These are phyloP conservation scores for Pangasius larnaudii DNA, from an alignment of 2,797 vertebrate genomes.

Conservation along the genomic window DNA sequence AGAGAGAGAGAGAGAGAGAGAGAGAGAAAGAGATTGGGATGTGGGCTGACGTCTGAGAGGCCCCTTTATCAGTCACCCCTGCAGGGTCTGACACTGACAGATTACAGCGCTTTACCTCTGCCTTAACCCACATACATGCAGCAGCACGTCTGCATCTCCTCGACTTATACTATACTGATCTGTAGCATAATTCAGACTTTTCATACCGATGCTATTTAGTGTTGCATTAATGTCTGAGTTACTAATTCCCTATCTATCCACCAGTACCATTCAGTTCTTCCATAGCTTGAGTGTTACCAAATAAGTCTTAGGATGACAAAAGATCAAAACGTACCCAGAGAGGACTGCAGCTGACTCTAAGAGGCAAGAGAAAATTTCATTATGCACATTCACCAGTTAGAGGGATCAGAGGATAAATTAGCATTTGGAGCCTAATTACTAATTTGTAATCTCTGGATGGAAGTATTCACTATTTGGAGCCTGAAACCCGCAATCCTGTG, in stretches of 20 bases:
- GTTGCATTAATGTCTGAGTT: neutral
- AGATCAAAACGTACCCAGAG: neutral
- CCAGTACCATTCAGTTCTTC: neutral
- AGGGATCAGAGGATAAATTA: neutral
- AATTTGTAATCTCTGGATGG: conserved; percentile 42
- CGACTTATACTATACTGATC: neutral
- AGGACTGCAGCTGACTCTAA: neutral
- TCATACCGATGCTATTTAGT: neutral
- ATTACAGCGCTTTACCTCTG: neutral
- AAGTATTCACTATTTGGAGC: conserved; percentile 18
- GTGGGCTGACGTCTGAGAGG: neutral
- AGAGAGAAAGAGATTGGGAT: neutral
- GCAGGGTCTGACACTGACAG: neutral
- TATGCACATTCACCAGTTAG: neutral
- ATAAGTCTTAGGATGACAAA: neutral
- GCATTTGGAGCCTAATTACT: neutral
- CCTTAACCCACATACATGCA: neutral
- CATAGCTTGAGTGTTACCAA: neutral
- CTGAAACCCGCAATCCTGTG: conserved; percentile 28
- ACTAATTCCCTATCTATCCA: neutral
- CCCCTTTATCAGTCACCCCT: neutral
- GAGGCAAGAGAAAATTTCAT: neutral
- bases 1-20: neutral
- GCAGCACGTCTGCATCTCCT: neutral
- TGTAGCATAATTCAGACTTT: neutral